Evolutionary conservation across 23 tunicate species (phyloP).

Genomic region (Pegea sp.): DNA sequence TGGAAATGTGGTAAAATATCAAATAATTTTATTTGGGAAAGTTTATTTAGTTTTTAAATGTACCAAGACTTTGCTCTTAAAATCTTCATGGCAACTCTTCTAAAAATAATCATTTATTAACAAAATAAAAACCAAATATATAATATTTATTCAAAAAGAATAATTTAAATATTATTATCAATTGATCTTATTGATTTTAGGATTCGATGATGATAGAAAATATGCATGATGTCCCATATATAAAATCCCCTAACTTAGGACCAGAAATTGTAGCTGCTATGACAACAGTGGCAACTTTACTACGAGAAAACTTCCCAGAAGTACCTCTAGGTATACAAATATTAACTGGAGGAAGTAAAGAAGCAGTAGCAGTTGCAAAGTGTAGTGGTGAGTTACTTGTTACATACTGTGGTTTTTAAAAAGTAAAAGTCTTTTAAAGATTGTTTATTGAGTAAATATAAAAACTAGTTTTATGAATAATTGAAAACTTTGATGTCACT

Average conservation of each 20-base stretch:
- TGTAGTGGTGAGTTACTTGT: constrained; percentile 22
- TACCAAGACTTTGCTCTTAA: too few species aligned
- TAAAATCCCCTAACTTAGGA: constrained; percentile 17
- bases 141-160: not conserved
- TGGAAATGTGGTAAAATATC: constrained; percentile 14
- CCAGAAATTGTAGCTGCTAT: constrained; percentile 77
- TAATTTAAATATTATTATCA: not conserved
- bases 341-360: constrained; percentile 57
- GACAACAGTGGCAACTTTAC: constrained; percentile 29
- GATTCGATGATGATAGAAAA: constrained; percentile 88
- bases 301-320: constrained; percentile 34
- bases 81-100: too few species aligned
- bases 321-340: constrained; percentile 67
- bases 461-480: too few species aligned
- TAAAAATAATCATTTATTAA: too few species aligned
- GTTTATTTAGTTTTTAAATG: not conserved
- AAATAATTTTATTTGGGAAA: not conserved
- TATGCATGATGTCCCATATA: constrained; percentile 93
- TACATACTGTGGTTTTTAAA: too few species aligned
- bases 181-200: constrained; percentile 2
- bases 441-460: too few species aligned
- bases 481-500: too few species aligned
- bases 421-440: too few species aligned
- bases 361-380: constrained; percentile 74
- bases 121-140: not conserved